Evolutionary conservation across 2,113 vertebrate species (phyloP), one percentile per base, ranked within the genome.

Genomic region (Dipodomys stephensi): DNA sequence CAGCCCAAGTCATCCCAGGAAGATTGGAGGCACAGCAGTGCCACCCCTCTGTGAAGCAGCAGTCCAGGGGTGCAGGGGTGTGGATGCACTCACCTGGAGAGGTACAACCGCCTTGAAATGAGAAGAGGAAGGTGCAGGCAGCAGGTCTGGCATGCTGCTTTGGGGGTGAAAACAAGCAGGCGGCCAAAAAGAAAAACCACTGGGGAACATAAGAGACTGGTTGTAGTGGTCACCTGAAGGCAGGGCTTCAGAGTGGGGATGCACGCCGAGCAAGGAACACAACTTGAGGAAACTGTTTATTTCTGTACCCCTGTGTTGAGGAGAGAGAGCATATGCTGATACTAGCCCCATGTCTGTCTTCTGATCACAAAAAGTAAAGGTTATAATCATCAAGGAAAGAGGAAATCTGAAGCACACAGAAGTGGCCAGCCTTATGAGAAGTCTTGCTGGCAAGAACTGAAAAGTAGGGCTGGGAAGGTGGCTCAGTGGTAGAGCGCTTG

Each of bases 321-420:
- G 49, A 49, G 49, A 35, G 49, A 53, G 49, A 9, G 12, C 35
- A 35, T 35, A 35, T 35, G 35, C 49, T 11, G 9, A 53, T 13
- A 12, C 49, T 53, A 53, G 49, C 9, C 9, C 49, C 12, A 0
- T 0, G 12, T 39, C 2, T 39, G 1, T 11, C 4, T 67, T 39
- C 84, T 57, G 35, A 11, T 57, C 60, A 53, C 19, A 53, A 30
- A 57, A 27, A 68, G 64, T 7, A 16, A 35, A 77, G 39, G 39
- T 39, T 23, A 18, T 4, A 27, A 0, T 19, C 7, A 25, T 57
- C 35, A 0, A 0, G 46, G 49, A 15, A 1, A 15, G 27, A 44
- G 64, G 53, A 46, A 25, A 32, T 1, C 4, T 3, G 44, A 44
- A 15, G 25, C 15, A 53, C 9, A 19, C 10, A 46, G 39, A 65